phyloP scores from a whole-genome alignment of 2,113 vertebrate species.

The Zapus hudsonius region DNA sequence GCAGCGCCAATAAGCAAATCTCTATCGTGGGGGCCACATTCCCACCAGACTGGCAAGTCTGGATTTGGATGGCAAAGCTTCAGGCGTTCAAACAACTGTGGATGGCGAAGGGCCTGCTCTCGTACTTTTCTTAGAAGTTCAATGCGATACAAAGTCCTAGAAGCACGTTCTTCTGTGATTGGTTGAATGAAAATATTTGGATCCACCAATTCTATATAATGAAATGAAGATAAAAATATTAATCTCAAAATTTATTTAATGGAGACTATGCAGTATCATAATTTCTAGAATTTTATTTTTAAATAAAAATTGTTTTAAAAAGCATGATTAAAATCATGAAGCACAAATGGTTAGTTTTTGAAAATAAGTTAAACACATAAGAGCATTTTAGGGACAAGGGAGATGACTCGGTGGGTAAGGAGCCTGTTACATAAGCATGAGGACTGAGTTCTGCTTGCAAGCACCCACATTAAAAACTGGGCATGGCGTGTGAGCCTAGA shows the following conservation, averaged over 20 bases:
- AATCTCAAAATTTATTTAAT: slow-evolving; percentile 38
- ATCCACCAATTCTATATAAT: slow-evolving; percentile 90
- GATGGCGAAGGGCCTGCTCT: slow-evolving; percentile 95
- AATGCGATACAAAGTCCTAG: slow-evolving; percentile 96
- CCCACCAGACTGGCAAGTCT: slow-evolving; percentile 98
- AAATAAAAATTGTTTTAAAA: slow-evolving; percentile 11
- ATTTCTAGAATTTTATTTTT: slow-evolving; percentile 35
- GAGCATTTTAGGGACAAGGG: too few relatives aligned
- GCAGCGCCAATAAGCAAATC: slow-evolving; percentile 97
- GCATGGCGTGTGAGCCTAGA: too few relatives aligned
- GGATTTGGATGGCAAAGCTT: slow-evolving; percentile 94
- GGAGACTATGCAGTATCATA: neutral
- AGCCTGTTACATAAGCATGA: too few relatives aligned
- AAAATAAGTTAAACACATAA: slow-evolving; percentile 19
- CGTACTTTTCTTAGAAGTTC: slow-evolving; percentile 97
- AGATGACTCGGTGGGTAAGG: too few relatives aligned
- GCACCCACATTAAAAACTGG: too few relatives aligned
- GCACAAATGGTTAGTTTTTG: neutral
- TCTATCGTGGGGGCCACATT: slow-evolving; percentile 93
- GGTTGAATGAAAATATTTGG: slow-evolving; percentile 95
- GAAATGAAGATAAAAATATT: slow-evolving; percentile 64
- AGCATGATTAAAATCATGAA: neutral
- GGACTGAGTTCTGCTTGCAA: too few relatives aligned
- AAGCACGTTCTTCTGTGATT: slow-evolving; percentile 98
- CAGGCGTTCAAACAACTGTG: slow-evolving; percentile 92